Conservation (phyloP, 1,140 invertebrate species). For the Drosophila tropicalis region DNA sequence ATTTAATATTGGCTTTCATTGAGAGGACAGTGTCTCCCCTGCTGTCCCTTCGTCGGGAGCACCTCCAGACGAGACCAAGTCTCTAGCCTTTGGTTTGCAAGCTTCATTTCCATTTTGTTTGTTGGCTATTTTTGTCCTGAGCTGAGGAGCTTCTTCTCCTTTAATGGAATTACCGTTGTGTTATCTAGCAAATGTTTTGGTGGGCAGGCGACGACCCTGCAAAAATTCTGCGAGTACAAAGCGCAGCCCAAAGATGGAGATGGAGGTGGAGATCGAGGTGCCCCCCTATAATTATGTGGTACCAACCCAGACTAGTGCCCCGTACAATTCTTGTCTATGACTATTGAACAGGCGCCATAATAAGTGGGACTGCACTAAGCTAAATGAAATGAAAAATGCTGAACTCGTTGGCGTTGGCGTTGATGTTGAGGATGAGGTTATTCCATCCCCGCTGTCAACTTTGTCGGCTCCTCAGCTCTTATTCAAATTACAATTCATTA, state of each 20-base stretch:
- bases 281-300: conserved; percentile 54
- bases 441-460: conserved; percentile 4
- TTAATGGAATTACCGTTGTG: conserved; percentile 73
- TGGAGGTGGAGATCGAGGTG: too few species aligned
- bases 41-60: neutral
- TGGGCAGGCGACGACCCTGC: conserved; percentile 58
- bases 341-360: conserved; percentile 53
- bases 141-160: conserved; percentile 17
- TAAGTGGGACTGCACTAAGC: conserved; percentile 66
- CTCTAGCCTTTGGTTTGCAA: conserved; percentile 14
- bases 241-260: conserved; percentile 8
- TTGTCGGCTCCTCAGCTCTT: conserved; percentile 48
- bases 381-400: conserved; percentile 77
- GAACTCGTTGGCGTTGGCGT: conserved; percentile 36
- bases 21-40: conserved; percentile 24
- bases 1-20: conserved; percentile 72
- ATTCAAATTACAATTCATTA: conserved; percentile 79
- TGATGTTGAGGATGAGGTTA: neutral
- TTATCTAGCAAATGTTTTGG: conserved; percentile 61
- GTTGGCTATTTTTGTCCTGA: conserved; percentile 45
- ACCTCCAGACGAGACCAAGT: neutral
- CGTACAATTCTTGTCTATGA: conserved; percentile 51
- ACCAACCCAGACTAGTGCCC: conserved; percentile 19
- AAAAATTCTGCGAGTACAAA: conserved; percentile 42
- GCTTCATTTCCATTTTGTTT: conserved; percentile 30